Conservation (phyloP, 2,888 invertebrate species). For the Cryptocephalus moraei region DNA sequence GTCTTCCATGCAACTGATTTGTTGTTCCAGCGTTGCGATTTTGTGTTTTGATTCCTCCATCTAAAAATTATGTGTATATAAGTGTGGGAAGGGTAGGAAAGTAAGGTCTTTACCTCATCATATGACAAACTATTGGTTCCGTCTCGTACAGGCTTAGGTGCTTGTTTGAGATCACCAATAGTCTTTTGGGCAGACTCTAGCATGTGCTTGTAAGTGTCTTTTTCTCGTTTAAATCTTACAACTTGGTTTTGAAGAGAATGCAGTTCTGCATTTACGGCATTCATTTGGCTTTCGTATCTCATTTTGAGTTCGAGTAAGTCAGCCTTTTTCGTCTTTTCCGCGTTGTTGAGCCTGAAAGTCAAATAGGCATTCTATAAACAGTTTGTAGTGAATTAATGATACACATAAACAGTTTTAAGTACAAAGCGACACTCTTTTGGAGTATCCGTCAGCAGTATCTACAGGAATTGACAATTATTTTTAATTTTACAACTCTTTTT, state of each 20-base stretch:
- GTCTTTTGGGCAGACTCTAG: conserved; percentile 78
- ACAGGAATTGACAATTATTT: no score
- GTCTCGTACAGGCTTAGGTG: conserved; percentile 40
- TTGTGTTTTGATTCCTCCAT: conserved; percentile 62
- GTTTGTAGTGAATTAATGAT: background rate
- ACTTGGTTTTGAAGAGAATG: conserved; percentile 72
- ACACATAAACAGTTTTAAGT: background rate
- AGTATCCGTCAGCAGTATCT: no score
- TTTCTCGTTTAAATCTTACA: conserved; percentile 72
- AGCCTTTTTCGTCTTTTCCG: conserved; percentile 63
- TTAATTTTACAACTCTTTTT: no score
- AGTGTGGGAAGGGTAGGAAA: background rate
- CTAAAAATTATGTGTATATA: conserved; percentile 25
- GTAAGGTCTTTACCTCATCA: conserved; percentile 49
- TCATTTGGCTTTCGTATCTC: conserved; percentile 77
- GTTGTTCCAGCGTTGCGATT: conserved; percentile 67
- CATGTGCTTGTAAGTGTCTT: conserved; percentile 85
- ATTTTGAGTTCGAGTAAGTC: conserved; percentile 73
- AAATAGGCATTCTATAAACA: background rate
- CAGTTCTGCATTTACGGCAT: conserved; percentile 70
- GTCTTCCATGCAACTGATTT: conserved; percentile 78
- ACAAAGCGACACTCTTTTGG: no score
- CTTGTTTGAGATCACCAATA: conserved; percentile 63
- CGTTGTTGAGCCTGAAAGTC: conserved; percentile 37
- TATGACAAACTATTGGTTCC: conserved; percentile 58